Evolutionary conservation across 2,797 vertebrate species (phyloP).

Genomic region (Pelodytes ibericus): DNA sequence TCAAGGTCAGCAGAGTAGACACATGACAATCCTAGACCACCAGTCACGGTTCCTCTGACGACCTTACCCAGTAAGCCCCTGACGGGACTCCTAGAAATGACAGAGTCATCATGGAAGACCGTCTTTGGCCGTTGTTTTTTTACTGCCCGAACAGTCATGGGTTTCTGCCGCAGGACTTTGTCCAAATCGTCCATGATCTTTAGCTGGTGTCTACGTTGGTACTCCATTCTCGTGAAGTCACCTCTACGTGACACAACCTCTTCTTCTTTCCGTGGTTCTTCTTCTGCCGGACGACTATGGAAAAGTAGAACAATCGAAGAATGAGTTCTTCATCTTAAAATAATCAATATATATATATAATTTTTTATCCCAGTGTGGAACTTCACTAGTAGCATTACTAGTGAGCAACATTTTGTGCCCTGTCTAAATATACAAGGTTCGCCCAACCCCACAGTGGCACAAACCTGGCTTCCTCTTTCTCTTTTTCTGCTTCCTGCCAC

Average conservation of each 20-base stretch:
- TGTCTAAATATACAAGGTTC: too few relatives aligned
- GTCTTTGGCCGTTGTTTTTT: constrained; percentile 85
- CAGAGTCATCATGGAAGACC: constrained; percentile 87
- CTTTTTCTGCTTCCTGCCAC: constrained; percentile 84
- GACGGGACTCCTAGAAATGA: constrained; percentile 82
- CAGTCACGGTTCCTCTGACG: too few relatives aligned
- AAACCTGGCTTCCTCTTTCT: constrained; percentile 71
- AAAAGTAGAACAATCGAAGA: background rate
- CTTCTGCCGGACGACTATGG: constrained; percentile 66
- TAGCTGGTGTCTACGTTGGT: constrained; percentile 85
- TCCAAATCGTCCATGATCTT: constrained; percentile 92
- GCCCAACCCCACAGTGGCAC: background rate
- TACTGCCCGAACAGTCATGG: constrained; percentile 77
- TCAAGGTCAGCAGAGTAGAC: too few relatives aligned
- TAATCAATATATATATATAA: too few relatives aligned
- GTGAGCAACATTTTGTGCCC: too few relatives aligned
- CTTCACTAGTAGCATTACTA: too few relatives aligned
- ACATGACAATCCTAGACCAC: too few relatives aligned
- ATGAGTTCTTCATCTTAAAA: background rate
- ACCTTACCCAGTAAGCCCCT: constrained; percentile 84
- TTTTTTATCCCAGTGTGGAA: too few relatives aligned
- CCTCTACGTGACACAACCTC: constrained; percentile 72
- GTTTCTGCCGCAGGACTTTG: constrained; percentile 87
- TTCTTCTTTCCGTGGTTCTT: constrained; percentile 58
- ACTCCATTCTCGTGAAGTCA: constrained; percentile 85